Evolutionary conservation across 2,113 vertebrate genomes (phyloP).

Genomic region (Fulmarus glacialis): DNA sequence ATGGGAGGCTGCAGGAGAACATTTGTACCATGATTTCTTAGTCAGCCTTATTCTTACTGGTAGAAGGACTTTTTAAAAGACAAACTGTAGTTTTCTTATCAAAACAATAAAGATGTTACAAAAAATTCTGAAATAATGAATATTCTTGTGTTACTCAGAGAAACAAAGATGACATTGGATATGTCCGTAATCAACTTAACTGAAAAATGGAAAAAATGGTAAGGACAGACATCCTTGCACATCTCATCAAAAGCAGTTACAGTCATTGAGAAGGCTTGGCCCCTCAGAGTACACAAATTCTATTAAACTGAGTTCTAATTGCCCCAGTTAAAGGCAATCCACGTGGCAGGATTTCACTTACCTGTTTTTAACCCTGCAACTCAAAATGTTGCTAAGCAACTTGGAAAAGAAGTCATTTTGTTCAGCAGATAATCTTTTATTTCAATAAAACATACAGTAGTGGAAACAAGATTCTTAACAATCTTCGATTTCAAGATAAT

Average conservation of each 20-base stretch:
- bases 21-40: neutral
- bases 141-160: neutral
- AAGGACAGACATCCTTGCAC: neutral
- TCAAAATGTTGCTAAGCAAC: neutral
- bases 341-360: neutral
- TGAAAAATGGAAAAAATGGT: neutral
- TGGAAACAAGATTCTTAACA: slow-evolving; percentile 21
- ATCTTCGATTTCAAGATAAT: slow-evolving; percentile 5
- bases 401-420: neutral
- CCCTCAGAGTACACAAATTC: neutral
- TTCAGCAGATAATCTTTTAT: slow-evolving; percentile 51
- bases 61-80: neutral
- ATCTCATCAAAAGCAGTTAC: neutral
- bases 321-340: neutral
- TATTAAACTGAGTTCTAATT: neutral
- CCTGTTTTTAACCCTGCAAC: neutral
- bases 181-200: neutral
- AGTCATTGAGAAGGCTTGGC: neutral
- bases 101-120: slow-evolving; percentile 1
- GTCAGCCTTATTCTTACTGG: neutral
- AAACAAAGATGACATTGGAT: neutral
- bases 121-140: neutral
- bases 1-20: neutral
- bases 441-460: slow-evolving; percentile 20
- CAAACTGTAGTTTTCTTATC: neutral